Evolutionary conservation across 2,113 vertebrate species (phyloP), one percentile per base, ranked within the genome.

Genomic region (Holacanthus passer): DNA sequence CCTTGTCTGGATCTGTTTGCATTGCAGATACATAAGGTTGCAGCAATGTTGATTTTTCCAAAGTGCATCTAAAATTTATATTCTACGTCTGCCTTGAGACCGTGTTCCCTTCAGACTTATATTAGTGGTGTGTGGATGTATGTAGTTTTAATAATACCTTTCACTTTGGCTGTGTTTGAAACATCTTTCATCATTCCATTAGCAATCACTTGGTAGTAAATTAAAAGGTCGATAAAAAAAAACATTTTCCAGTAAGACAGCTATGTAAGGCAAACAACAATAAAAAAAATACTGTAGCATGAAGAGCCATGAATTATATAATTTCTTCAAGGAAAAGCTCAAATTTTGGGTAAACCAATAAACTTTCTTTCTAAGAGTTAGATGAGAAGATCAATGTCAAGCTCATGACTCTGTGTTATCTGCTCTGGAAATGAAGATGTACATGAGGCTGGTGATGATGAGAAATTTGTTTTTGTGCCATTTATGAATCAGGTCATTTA

Each of bases 1-100:
- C 78, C 73, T 68, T 56, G 80, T 81, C 53, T 71, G 47, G 45
- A 81, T 69, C 58, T 32, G 41, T 19, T 31, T 77, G 14, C 41
- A 55, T 59, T 7, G n/a, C n/a, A n/a, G n/a, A 48, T 6, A 53
- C 31, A 70, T 27, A 80, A 62, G 8, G 19, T 58, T 74, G 45
- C 70, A 53, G 16, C 67, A 72, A 13, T 32, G 45, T 29, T 37
- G 24, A 20, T 20, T 45, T 82, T 73, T 58, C 9, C 7, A 35
- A 35, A 35, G 35, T 35, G 35, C 7, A 53, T 31, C 31, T 19
- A 32, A 12, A 59, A 17, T 31, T 37, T 24, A n/a, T 7, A 50
- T 7, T 29, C n/a, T 29, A 53, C 53, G 24, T 60, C 52, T 45
- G 41, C 41, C 13, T 31, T 62, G 12, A 56, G 47, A 29, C 39